phyloP scores from a whole-genome alignment of 2,888 invertebrate species.

The Phorcus lineatus region DNA sequence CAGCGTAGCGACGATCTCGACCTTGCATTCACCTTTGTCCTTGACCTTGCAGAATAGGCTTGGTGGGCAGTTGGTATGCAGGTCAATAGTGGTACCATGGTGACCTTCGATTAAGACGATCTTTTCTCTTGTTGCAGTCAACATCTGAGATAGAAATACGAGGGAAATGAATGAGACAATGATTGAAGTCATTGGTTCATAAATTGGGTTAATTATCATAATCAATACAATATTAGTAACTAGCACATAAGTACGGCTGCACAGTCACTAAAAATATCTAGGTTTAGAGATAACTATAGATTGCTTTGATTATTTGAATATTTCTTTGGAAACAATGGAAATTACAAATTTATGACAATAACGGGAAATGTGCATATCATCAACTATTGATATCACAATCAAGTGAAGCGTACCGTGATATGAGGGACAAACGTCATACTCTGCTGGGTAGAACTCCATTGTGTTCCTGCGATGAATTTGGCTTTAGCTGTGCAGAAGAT shows the following conservation, averaged over 20 bases:
- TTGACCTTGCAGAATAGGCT: conserved; percentile 53
- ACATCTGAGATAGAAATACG: conserved; percentile 14
- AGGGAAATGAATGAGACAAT: background rate
- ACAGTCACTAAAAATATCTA: no score
- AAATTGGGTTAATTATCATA: background rate
- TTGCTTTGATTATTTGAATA: no score
- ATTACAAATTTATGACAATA: no score
- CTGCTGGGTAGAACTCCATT: conserved; percentile 36
- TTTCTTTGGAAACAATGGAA: no score
- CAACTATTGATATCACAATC: background rate
- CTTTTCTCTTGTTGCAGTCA: conserved; percentile 39
- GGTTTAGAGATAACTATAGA: no score
- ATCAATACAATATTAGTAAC: background rate
- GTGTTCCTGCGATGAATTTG: conserved; percentile 42
- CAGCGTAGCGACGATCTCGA: conserved; percentile 53
- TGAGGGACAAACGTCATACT: conserved; percentile 46
- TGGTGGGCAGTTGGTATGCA: conserved; percentile 56
- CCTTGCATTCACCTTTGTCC: conserved; percentile 56
- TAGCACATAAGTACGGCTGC: no score
- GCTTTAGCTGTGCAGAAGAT: conserved; percentile 52
- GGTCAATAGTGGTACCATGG: conserved; percentile 39
- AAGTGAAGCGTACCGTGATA: conserved; percentile 43
- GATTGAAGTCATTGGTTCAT: background rate
- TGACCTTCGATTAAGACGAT: conserved; percentile 54
- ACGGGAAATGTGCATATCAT: no score